Evolutionary conservation across 2,113 vertebrate genomes (phyloP), one percentile per base, ranked within the genome.

Genomic region (Fulmarus glacialis): DNA sequence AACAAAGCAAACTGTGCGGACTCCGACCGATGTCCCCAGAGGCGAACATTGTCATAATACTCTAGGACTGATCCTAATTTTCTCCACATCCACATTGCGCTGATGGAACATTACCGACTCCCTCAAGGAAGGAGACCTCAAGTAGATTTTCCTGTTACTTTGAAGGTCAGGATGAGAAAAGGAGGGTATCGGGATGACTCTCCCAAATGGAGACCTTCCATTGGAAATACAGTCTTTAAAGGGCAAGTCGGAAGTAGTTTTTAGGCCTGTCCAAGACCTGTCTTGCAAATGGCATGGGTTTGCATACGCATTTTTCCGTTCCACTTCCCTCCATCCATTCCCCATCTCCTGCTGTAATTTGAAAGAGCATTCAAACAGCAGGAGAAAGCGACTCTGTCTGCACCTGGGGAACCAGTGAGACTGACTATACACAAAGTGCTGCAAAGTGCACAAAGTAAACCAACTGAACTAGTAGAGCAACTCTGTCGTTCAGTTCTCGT

Each of bases 371-470:
- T 55, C 82, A 20, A 48, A 43, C 32, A 47, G 84, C 92, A 88
- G 90, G 82, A 89, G 66, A 3, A 10, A 70, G 45, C 8, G 7
- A 75, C 88, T 82, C 20, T 13, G 77, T 87, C 88, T 91, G 87
- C 90, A 82, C 91, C 83, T 82, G 89, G 90, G 82, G 95, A 94
- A 78, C 81, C 90, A 71, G 89, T 59, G 96, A 73, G 95, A 96
- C 75, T 2, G 68, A 94, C 92, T 94, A 21, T 88, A 96, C 91
- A 95, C 93, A 97, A 97, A 96, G 97, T 94, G 97, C 95, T 94
- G 77, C 91, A 38, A 78, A 96, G 95, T 96, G 97, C 97, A 84
- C 64, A 0, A 52, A 62, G 89, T 86, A 95, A 93, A 91, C 74
- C 85, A 42, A 48, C 64, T 0, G 6, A 74, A 26, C 45, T 3